These are phyloP conservation scores for Alosa sapidissima DNA, from an alignment of 2,797 vertebrate species.

Conservation along the genomic window DNA sequence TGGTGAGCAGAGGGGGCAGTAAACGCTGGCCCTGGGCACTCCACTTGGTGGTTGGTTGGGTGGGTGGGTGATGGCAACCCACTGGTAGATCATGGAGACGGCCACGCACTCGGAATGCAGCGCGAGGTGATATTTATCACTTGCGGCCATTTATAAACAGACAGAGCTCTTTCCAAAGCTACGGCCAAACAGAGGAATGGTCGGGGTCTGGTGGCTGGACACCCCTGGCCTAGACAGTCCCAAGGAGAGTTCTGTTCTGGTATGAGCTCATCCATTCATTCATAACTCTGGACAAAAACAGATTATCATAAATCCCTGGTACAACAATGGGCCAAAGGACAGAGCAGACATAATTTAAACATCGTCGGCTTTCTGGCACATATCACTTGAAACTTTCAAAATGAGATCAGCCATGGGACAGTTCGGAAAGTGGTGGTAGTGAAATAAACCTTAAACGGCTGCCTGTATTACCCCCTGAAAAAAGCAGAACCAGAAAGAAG, in stretches of 20 bases:
- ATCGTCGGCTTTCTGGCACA: neutral
- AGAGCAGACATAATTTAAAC: neutral
- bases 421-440: neutral
- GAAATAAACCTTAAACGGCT: neutral
- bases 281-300: neutral
- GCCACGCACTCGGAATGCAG: conserved; percentile 27
- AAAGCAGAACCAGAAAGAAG: neutral
- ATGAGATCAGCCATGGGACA: neutral
- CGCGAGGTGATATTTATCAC: conserved; percentile 48
- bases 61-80: neutral
- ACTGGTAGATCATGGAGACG: conserved; percentile 21
- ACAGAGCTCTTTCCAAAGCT: conserved; percentile 49
- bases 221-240: neutral
- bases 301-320: neutral
- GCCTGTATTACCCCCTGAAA: neutral
- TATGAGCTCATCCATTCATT: neutral
- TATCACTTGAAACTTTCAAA: neutral
- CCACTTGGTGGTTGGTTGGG: conserved; percentile 14
- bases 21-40: conserved; percentile 39
- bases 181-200: conserved; percentile 43
- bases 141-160: conserved; percentile 31
- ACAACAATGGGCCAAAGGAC: neutral
- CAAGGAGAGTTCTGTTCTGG: neutral
- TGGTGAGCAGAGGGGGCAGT: conserved; percentile 17
- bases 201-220: neutral